Evolutionary conservation across 2,113 vertebrate genomes (phyloP).

Genomic region (Hipposideros armiger): DNA sequence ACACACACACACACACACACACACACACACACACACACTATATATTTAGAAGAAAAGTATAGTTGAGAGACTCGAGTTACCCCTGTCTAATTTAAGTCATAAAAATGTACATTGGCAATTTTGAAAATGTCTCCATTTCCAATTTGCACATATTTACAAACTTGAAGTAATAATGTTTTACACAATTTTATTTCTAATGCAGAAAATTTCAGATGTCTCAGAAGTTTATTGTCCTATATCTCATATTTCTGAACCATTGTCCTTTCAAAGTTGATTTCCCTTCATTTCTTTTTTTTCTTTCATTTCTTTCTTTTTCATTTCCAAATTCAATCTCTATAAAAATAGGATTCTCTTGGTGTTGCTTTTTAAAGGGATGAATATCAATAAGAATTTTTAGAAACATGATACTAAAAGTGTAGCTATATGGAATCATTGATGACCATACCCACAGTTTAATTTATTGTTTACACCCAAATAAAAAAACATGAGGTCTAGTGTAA

Average conservation of each 20-base stretch:
- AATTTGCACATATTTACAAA: background rate
- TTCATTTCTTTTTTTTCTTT: background rate
- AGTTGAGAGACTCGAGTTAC: background rate
- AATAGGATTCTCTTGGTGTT: background rate
- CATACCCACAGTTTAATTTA: background rate
- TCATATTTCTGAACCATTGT: background rate
- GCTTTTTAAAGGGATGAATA: background rate
- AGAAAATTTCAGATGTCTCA: background rate
- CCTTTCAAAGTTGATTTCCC: background rate
- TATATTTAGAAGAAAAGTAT: background rate
- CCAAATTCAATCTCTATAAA: background rate
- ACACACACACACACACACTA: background rate
- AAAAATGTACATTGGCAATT: background rate
- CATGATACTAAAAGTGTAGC: background rate
- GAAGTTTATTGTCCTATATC: background rate
- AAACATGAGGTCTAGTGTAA: background rate
- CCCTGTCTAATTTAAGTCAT: background rate
- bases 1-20: background rate
- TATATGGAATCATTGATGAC: background rate
- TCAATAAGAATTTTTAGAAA: background rate
- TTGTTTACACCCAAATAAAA: background rate
- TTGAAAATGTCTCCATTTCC: background rate
- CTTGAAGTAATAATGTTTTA: background rate
- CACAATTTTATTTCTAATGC: background rate
- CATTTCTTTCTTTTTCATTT: background rate